A percentile compares a stretch with the other conserved stretches of the same genome.
Conservation (phyloP, 92 coral and sea anemone species). For the Nematostella vectensis region DNA sequence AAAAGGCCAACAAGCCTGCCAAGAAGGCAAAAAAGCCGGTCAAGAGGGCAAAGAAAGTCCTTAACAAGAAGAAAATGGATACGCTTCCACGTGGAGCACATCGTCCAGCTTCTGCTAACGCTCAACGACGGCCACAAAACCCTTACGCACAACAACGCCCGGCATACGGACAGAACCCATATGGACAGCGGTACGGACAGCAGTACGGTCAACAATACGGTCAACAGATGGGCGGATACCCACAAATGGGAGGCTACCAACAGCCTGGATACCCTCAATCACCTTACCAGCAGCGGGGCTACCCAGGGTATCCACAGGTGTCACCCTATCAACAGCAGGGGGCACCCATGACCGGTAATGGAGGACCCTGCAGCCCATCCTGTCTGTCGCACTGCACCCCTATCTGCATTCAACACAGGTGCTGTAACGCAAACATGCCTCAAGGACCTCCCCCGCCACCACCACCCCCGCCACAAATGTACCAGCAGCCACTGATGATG, state of each 20-base stretch:
- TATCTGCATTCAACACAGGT: conserved; percentile 65
- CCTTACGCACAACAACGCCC: not conserved
- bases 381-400: conserved; percentile 70
- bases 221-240: conserved; percentile 21
- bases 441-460: conserved; percentile 52
- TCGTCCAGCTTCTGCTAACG: not conserved
- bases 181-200: conserved; percentile 4
- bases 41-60: not conserved
- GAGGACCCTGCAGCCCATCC: conserved; percentile 53
- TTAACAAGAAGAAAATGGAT: not conserved
- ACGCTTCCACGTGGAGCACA: not conserved
- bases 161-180: not conserved
- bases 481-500: conserved; percentile 7
- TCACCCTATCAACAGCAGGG: not conserved
- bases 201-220: conserved; percentile 13
- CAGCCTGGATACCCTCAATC: conserved; percentile 5
- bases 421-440: conserved; percentile 22
- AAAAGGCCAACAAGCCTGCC: no score
- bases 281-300: conserved; percentile 1
- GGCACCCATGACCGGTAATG: conserved; percentile 50
- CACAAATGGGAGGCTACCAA: conserved; percentile 14
- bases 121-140: not conserved
- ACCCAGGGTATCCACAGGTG: conserved; percentile 4
- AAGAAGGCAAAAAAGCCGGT: not conserved
- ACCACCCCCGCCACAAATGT: conserved; percentile 33